Conservation (phyloP, 2,797 vertebrate species). For the Poecilia velifera region DNA sequence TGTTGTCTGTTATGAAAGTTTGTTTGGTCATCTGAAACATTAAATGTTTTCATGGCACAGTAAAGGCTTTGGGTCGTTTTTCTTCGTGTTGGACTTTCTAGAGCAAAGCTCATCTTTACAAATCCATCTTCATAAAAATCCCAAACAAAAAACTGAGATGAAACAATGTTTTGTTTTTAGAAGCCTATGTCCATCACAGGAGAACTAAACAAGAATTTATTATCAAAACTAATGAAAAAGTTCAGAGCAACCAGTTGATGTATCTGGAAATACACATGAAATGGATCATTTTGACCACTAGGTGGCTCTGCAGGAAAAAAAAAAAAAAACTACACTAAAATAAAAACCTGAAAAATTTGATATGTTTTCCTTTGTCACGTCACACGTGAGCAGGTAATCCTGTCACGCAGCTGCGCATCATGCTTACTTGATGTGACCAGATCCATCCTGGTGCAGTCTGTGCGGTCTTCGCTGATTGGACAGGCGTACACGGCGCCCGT, state of each 20-base stretch:
- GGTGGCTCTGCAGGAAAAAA: background rate
- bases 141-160: background rate
- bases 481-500: constrained; percentile 92
- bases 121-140: background rate
- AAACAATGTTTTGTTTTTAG: background rate
- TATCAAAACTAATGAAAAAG: background rate
- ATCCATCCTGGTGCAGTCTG: constrained; percentile 88
- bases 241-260: background rate
- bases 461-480: constrained; percentile 76
- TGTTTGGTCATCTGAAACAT: background rate
- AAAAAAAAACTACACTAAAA: too few relatives aligned
- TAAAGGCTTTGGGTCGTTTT: background rate
- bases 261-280: background rate
- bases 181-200: background rate
- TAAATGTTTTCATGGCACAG: background rate
- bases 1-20: background rate
- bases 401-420: background rate
- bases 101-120: background rate
- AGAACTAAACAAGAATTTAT: background rate
- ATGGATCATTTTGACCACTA: background rate
- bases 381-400: background rate
- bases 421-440: constrained; percentile 85
- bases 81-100: background rate
- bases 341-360: background rate
- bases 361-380: background rate